Evolutionary conservation across 35 echinoderm and acorn worm species (phyloP).

Genomic region (Eucidaris tribuloides): DNA sequence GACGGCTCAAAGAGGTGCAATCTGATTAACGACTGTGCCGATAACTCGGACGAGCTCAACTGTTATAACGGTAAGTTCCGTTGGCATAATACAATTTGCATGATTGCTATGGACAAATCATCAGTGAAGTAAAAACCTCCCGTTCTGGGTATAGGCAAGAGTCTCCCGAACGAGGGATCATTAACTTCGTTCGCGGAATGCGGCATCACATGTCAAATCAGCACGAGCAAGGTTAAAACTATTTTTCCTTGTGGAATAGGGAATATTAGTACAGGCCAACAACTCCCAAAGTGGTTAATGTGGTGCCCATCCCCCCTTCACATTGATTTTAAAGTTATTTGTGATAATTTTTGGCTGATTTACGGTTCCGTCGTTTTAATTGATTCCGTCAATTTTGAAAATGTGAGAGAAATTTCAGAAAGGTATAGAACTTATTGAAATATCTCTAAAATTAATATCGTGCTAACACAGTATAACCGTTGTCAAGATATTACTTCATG

Average conservation of each 20-base stretch:
- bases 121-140: neutral
- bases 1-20: neutral
- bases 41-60: neutral
- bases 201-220: neutral
- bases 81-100: neutral
- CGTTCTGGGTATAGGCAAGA: neutral
- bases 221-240: neutral
- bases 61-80: neutral
- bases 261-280: too few species aligned
- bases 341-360: too few species aligned
- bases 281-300: too few species aligned
- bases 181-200: neutral
- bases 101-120: neutral
- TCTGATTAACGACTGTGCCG: neutral
- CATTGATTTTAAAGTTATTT: too few species aligned
- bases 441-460: too few species aligned
- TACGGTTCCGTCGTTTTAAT: too few species aligned
- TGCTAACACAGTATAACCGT: too few species aligned
- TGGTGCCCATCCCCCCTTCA: too few species aligned
- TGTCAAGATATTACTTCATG: too few species aligned
- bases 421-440: too few species aligned
- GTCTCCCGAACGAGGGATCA: neutral
- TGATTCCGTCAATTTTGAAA: too few species aligned
- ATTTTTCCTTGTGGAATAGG: neutral
- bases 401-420: too few species aligned